Evolutionary conservation across 1,140 invertebrate species (phyloP), one percentile per base, ranked within the genome.

Genomic region (Brachionus manjavacas): DNA sequence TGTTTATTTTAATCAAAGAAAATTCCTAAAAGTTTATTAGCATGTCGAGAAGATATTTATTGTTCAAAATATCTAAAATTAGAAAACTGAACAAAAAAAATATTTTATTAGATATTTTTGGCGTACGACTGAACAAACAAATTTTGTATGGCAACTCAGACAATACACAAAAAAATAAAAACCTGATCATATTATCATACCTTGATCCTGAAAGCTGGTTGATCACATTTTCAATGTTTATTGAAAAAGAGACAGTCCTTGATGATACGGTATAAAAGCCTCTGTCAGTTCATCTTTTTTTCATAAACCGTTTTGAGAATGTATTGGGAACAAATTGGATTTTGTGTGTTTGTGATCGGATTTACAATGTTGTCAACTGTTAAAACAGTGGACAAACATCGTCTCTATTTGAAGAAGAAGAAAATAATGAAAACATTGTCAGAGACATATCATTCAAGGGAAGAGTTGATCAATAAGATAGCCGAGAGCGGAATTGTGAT

Each of bases 251-350:
- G 4, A 60, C 52, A 2, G 2, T 20, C 20, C 3, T 60, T 60
- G 20, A 16, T 20, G 20, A 60, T 6, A 55, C 52, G 7, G n/a
- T 55, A 55, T 55, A 55, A 55, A 55, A 55, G 16, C 52, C 16
- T 55, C 52, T 7, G 4, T 2, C 4, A 20, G n/a, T 23, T 7
- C 7, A 55, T 20, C 4, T 23, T 16, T 55, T 55, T 55, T 16
- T 55, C 52, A 55, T 60, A 16, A 60, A 8, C 25, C 6, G 3
- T 4, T 60, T 23, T 20, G 14, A 72, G 4, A 43, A 72, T 72
- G 68, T 72, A 72, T 41, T 72, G 68, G 68, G 68, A 72, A 72
- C 68, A 72, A 72, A 72, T 72, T 16, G 68, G 68, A n/a, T 72
- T 72, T 72, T 72, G 68, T 39, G 31, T 72, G 3, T 72, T 72